phyloP scores from a whole-genome alignment of 2,113 vertebrate genomes.

The Morone saxatilis region DNA sequence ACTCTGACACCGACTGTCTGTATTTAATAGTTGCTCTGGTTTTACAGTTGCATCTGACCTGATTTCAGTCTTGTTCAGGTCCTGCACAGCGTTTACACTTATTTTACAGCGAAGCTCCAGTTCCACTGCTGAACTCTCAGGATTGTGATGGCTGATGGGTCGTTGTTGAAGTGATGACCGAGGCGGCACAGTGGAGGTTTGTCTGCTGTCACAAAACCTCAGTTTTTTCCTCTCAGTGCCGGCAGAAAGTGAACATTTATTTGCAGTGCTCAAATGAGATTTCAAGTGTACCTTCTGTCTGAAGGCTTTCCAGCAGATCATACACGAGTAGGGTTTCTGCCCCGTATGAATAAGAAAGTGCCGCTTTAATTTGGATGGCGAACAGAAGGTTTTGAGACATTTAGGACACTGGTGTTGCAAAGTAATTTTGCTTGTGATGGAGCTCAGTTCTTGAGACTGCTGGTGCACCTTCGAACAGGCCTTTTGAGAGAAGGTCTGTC shows the following conservation, averaged over 20 bases:
- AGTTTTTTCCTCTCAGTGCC: neutral
- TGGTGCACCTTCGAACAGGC: neutral
- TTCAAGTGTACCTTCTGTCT: constrained; percentile 48
- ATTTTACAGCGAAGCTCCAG: constrained; percentile 46
- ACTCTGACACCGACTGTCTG: neutral
- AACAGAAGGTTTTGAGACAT: constrained; percentile 52
- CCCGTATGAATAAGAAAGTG: constrained; percentile 56
- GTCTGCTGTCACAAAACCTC: neutral
- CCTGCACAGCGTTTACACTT: constrained; percentile 8
- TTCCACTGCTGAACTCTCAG: constrained; percentile 19
- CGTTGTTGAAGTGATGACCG: neutral
- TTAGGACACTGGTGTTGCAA: constrained; percentile 37
- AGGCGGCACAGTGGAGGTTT: neutral
- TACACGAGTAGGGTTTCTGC: constrained; percentile 51
- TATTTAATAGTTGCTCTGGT: neutral
- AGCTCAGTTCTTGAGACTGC: neutral
- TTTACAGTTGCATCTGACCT: constrained; percentile 4
- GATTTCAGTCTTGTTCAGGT: constrained; percentile 12
- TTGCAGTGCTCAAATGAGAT: constrained; percentile 13
- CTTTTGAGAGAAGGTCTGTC: neutral
- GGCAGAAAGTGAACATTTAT: constrained; percentile 1
- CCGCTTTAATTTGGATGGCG: constrained; percentile 52
- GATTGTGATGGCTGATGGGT: neutral
- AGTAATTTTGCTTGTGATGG: neutral
- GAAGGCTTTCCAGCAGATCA: constrained; percentile 26